Conservation (phyloP, 2,888 invertebrate genomes). For the Aporophyla lueneburgensis region DNA sequence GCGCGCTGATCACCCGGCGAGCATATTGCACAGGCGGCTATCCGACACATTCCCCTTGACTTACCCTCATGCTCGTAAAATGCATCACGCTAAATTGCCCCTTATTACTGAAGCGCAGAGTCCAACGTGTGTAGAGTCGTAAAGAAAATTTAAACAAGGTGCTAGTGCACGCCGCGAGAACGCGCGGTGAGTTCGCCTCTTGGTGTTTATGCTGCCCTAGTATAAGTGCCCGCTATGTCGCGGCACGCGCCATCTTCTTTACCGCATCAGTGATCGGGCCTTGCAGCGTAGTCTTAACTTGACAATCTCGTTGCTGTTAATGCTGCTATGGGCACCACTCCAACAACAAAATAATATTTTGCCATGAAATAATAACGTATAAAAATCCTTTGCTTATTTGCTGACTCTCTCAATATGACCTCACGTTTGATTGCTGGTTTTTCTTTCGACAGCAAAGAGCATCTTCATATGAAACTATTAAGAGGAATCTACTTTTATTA, state of each 20-base stretch:
- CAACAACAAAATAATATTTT: not conserved
- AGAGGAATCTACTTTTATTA: not conserved
- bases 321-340: slow-evolving; percentile 10
- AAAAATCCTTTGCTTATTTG: slow-evolving; percentile 5
- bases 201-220: slow-evolving; percentile 77
- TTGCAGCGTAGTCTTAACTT: slow-evolving; percentile 45
- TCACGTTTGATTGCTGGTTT: not conserved
- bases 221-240: slow-evolving; percentile 86
- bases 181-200: slow-evolving; percentile 60
- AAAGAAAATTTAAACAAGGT: slow-evolving; percentile 59
- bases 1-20: slow-evolving; percentile 88
- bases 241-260: slow-evolving; percentile 88
- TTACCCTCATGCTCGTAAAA: slow-evolving; percentile 59
- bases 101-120: slow-evolving; percentile 46
- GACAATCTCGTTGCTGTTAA: slow-evolving; percentile 16
- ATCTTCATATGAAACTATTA: not conserved
- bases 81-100: slow-evolving; percentile 62
- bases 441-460: not conserved
- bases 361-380: not conserved
- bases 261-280: slow-evolving; percentile 61
- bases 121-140: slow-evolving; percentile 31
- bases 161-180: slow-evolving; percentile 62
- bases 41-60: slow-evolving; percentile 77
- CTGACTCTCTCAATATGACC: not conserved
- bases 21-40: slow-evolving; percentile 77